Percentiles rank a stretch among this genome's conserved stretches.
phyloP scores from a whole-genome alignment of 2,797 vertebrate species.

The Coregonus ussuriensis region DNA sequence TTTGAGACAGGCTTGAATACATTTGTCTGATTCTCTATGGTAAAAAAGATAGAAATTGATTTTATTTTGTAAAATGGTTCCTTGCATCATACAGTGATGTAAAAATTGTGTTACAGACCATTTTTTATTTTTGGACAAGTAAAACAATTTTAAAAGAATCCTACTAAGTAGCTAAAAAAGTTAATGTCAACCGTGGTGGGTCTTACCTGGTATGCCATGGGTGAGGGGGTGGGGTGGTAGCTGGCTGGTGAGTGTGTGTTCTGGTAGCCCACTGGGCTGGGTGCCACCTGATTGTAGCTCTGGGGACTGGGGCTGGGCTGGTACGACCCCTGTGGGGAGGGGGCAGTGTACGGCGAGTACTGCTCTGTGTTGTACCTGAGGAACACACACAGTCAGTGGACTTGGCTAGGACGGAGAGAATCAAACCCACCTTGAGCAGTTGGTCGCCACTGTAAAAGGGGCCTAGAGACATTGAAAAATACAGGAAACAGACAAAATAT shows the following conservation, averaged over 20 bases:
- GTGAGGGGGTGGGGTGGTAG: slow-evolving; percentile 91
- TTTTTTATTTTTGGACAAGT: too few species aligned
- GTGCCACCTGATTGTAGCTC: slow-evolving; percentile 94
- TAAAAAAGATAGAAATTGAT: too few species aligned
- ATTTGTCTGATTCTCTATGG: too few species aligned
- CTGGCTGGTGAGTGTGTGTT: slow-evolving; percentile 95
- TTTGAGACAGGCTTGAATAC: too few species aligned
- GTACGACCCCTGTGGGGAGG: slow-evolving; percentile 93
- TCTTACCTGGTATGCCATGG: slow-evolving; percentile 93
- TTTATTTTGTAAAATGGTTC: too few species aligned
- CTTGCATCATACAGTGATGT: too few species aligned
- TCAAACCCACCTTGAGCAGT: background rate
- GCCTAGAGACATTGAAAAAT: background rate
- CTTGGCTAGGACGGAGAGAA: background rate
- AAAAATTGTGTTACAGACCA: too few species aligned
- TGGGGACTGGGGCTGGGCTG: slow-evolving; percentile 94
- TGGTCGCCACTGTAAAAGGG: background rate
- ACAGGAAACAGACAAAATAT: background rate
- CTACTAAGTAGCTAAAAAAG: too few species aligned
- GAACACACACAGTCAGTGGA: slow-evolving; percentile 1
- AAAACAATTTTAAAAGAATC: too few species aligned
- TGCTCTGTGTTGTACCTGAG: slow-evolving; percentile 95
- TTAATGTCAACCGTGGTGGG: too few species aligned
- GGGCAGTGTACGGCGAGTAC: slow-evolving; percentile 91
- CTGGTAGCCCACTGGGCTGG: slow-evolving; percentile 92